A percentile compares a stretch with the other conserved stretches of the same genome.
These are phyloP conservation scores for Lucilia cuprina DNA, from an alignment of 1,140 invertebrate genomes.

Conservation along the genomic window DNA sequence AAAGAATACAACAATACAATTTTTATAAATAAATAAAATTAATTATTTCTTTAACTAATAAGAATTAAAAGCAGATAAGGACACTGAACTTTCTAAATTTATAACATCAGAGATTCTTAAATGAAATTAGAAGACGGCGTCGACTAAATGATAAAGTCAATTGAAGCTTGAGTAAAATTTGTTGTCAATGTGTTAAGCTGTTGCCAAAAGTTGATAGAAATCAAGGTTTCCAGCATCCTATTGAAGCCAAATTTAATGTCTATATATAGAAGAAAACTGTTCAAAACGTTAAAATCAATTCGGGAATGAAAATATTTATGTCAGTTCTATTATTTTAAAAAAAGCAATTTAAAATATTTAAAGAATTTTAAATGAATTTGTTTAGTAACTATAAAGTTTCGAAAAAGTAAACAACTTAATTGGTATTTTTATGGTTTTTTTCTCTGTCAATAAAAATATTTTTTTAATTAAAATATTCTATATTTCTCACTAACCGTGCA, in stretches of 20 bases:
- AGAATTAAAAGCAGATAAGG: not conserved
- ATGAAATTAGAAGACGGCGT: not conserved
- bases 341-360: not conserved
- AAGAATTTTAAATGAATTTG: not conserved
- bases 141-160: too few relatives aligned
- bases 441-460: too few relatives aligned
- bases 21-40: not conserved
- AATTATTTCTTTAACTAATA: not conserved
- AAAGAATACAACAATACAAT: not conserved
- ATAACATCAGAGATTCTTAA: not conserved
- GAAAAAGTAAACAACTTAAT: slow-evolving; percentile 4
- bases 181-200: too few relatives aligned
- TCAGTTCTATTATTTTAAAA: not conserved
- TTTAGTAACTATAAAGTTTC: not conserved
- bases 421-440: not conserved
- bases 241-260: too few relatives aligned
- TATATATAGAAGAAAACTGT: too few relatives aligned
- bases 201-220: too few relatives aligned
- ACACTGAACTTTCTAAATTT: not conserved
- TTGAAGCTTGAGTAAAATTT: too few relatives aligned
- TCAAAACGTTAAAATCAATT: too few relatives aligned
- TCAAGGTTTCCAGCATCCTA: too few relatives aligned
- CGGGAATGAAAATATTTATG: too few relatives aligned
- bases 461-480: too few relatives aligned
- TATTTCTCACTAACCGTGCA: too few relatives aligned